These are phyloP conservation scores for Drosophila demipolita DNA, from an alignment of 2,888 invertebrate species.

Conservation along the genomic window DNA sequence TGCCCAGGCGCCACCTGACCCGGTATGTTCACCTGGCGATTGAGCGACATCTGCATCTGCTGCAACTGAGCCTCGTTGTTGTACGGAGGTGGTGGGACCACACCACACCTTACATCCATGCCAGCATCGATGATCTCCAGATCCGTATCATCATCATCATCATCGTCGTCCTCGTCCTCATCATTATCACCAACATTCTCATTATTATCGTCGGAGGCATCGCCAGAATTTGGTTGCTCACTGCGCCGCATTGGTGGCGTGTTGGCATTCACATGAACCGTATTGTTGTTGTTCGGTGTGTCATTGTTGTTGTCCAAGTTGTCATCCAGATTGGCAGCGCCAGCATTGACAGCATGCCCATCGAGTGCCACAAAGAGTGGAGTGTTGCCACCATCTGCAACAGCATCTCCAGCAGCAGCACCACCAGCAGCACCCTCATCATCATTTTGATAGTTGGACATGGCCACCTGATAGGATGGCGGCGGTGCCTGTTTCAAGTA, in stretches of 20 bases:
- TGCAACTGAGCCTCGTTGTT: constrained; percentile 58
- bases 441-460: constrained; percentile 81
- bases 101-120: constrained; percentile 43
- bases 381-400: constrained; percentile 33
- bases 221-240: constrained; percentile 46
- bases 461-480: constrained; percentile 89
- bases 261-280: constrained; percentile 82
- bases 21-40: constrained; percentile 53
- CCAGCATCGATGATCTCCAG: constrained; percentile 69
- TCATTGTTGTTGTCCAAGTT: constrained; percentile 82
- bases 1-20: constrained; percentile 69
- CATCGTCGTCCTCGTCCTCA: not conserved
- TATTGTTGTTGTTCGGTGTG: constrained; percentile 83
- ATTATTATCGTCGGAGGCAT: constrained; percentile 28
- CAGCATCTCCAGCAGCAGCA: constrained; percentile 33
- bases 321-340: constrained; percentile 41
- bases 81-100: constrained; percentile 73
- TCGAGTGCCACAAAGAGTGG: constrained; percentile 67
- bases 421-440: constrained; percentile 51
- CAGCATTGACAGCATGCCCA: constrained; percentile 28
- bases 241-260: constrained; percentile 81
- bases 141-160: constrained; percentile 45
- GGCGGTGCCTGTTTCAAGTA: constrained; percentile 90
- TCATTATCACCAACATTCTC: constrained; percentile 17
- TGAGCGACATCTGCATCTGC: constrained; percentile 40